Evolutionary conservation across 2,888 invertebrate species (phyloP).

Genomic region (Fragum whitleyi): DNA sequence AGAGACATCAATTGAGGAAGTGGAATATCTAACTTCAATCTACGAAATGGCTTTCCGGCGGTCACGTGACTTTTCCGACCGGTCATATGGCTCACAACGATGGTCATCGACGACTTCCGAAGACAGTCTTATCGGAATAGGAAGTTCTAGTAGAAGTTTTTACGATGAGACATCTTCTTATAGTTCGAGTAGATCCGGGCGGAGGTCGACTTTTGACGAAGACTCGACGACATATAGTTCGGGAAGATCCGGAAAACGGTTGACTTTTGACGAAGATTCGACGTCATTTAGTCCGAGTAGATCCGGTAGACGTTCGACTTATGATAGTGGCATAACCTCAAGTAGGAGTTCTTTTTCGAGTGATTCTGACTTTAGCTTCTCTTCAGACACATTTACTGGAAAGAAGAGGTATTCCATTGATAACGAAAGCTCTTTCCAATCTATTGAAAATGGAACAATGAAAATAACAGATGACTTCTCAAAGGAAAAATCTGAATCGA

Average conservation of each 20-base stretch:
- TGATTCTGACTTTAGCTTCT: slow-evolving; percentile 47
- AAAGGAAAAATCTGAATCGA: slow-evolving; percentile 16
- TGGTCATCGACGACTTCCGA: slow-evolving; percentile 5
- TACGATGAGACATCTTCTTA: slow-evolving; percentile 17
- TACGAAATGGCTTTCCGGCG: slow-evolving; percentile 27
- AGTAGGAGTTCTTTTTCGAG: slow-evolving; percentile 59
- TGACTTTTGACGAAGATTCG: slow-evolving; percentile 33
- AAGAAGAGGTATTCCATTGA: slow-evolving; percentile 55
- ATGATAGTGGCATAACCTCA: slow-evolving; percentile 53
- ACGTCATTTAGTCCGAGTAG: slow-evolving; percentile 5
- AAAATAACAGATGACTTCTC: slow-evolving; percentile 4
- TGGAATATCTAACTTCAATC: slow-evolving; percentile 14
- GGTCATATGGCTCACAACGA: background rate
- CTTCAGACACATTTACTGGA: slow-evolving; percentile 39
- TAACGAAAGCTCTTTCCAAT: slow-evolving; percentile 42
- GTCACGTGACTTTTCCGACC: slow-evolving; percentile 21
- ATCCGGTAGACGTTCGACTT: slow-evolving; percentile 37
- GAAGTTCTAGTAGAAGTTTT: background rate
- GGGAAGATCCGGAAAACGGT: slow-evolving; percentile 24
- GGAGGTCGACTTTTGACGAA: slow-evolving; percentile 42
- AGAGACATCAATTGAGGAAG: slow-evolving; percentile 11
- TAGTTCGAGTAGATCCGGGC: slow-evolving; percentile 9
- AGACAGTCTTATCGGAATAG: background rate
- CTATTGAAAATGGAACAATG: slow-evolving; percentile 31
- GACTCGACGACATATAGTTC: slow-evolving; percentile 5